Percentiles rank a stretch among this genome's conserved stretches.
These are phyloP conservation scores for Proteles cristata DNA, from an alignment of 2,113 vertebrate species.

Conservation along the genomic window DNA sequence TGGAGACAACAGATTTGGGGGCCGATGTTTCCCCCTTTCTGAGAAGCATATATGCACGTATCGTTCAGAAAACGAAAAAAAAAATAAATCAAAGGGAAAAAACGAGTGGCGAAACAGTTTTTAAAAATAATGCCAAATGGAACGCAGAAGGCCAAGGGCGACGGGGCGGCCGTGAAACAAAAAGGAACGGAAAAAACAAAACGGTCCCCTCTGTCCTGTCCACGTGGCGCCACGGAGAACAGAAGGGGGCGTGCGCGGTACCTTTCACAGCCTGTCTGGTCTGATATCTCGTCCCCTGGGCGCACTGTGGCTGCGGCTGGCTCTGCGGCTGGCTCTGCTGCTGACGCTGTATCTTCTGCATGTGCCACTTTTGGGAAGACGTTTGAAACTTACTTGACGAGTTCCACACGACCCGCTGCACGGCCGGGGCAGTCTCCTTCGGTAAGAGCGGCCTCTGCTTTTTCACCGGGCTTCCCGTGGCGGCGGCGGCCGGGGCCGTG, in stretches of 20 bases:
- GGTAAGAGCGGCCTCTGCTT: conserved; percentile 98
- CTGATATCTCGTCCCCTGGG: conserved; percentile 96
- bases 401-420: conserved; percentile 96
- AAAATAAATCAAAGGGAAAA: not conserved
- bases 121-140: conserved; percentile 6
- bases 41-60: not conserved
- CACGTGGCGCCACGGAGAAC: conserved; percentile 61
- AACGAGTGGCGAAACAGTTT: not conserved
- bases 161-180: not conserved
- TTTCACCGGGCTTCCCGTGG: conserved; percentile 91
- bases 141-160: not conserved
- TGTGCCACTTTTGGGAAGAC: conserved; percentile 97
- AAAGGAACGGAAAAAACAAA: not conserved
- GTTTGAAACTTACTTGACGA: conserved; percentile 96
- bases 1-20: not conserved
- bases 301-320: conserved; percentile 88
- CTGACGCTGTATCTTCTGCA: conserved; percentile 96
- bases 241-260: conserved; percentile 81
- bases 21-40: not conserved
- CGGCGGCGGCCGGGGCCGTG: conserved; percentile 81
- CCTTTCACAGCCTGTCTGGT: conserved; percentile 98
- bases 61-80: not conserved
- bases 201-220: conserved; percentile 49
- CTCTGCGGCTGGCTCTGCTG: conserved; percentile 89
- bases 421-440: conserved; percentile 93